Conservation (phyloP, 2,888 invertebrate species). For the Heliothis peltigera region DNA sequence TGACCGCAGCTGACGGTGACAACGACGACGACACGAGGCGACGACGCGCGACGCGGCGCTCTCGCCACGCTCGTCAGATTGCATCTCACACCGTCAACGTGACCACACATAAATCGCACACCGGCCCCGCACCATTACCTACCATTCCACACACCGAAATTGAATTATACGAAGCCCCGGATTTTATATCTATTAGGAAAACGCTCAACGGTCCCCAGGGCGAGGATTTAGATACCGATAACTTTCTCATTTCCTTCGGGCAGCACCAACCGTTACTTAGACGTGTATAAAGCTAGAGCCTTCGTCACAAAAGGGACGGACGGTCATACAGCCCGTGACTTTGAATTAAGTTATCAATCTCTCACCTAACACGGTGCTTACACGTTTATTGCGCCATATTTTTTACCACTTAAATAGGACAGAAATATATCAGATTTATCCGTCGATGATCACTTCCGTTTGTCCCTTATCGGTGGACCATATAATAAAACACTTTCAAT, state of each 20-base stretch:
- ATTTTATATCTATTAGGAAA: conserved; percentile 88
- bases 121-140: conserved; percentile 63
- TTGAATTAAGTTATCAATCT: conserved; percentile 80
- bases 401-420: conserved; percentile 66
- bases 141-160: conserved; percentile 77
- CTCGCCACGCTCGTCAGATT: conserved; percentile 54
- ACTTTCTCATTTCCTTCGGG: conserved; percentile 88
- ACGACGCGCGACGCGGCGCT: conserved; percentile 34
- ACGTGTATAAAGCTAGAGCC: conserved; percentile 75
- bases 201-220: conserved; percentile 82
- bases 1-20: conserved; percentile 60
- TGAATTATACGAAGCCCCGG: conserved; percentile 85
- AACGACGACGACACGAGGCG: conserved; percentile 33
- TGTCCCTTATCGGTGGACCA: conserved; percentile 16
- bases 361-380: conserved; percentile 75
- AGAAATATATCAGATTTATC: conserved; percentile 57
- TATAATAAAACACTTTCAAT: conserved; percentile 42
- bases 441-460: conserved; percentile 55
- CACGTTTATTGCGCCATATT: conserved; percentile 72
- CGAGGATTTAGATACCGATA: conserved; percentile 87
- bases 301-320: conserved; percentile 70
- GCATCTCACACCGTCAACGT: conserved; percentile 66
- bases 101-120: conserved; percentile 78
- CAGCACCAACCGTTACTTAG: conserved; percentile 75
- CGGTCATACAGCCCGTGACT: conserved; percentile 67